Conservation (phyloP, 2,113 vertebrate species). For the Corvus moneduloides region DNA sequence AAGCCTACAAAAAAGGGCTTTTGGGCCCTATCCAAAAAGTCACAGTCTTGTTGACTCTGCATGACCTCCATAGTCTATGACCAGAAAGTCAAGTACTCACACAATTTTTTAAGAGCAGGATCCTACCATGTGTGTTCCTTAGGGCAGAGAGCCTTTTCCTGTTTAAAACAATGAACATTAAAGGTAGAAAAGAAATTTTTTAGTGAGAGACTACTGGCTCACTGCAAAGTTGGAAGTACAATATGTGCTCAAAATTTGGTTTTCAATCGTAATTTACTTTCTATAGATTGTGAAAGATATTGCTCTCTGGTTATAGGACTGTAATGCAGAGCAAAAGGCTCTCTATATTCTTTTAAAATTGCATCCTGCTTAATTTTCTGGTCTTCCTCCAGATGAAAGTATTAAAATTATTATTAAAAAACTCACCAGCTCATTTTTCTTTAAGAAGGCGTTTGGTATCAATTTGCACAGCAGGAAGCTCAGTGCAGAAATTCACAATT, state of each 20-base stretch:
- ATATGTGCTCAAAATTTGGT: constrained; percentile 3
- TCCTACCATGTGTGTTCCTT: not conserved
- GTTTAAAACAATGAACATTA: not conserved
- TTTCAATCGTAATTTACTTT: constrained; percentile 44
- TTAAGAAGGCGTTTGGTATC: constrained; percentile 3
- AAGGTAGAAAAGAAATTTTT: not conserved
- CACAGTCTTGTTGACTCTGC: not conserved
- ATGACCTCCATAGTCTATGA: not conserved
- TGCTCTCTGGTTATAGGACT: not conserved
- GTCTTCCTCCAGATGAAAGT: not conserved
- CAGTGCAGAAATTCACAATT: not conserved
- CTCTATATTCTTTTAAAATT: constrained; percentile 32
- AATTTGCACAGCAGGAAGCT: constrained; percentile 14
- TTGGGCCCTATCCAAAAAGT: not conserved
- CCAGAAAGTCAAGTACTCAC: not conserved
- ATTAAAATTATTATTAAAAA: constrained; percentile 47
- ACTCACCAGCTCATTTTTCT: constrained; percentile 14
- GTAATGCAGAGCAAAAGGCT: not conserved
- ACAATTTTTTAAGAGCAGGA: not conserved
- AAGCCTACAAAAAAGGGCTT: not conserved
- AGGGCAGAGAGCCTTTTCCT: not conserved
- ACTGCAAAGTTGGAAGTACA: not conserved
- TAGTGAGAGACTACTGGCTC: not conserved
- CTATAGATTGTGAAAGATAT: constrained; percentile 42
- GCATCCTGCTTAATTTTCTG: constrained; percentile 45